Evolutionary conservation across 1,140 invertebrate species (phyloP), one percentile per base, ranked within the genome.

Genomic region (Drosophila ficusphila): DNA sequence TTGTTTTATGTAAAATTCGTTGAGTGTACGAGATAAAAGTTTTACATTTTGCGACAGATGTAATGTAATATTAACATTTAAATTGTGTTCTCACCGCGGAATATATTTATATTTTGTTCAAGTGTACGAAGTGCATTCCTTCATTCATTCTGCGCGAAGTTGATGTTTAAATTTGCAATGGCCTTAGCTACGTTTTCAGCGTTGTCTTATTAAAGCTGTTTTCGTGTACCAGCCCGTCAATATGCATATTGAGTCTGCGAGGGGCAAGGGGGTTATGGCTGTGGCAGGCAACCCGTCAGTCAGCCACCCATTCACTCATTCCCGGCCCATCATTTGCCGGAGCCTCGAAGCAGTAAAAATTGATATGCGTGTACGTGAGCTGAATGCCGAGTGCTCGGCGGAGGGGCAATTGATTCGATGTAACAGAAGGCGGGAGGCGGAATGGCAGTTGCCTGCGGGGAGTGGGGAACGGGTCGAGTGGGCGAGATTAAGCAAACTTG

Each of bases 301-400:
- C 53, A 62, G 53, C 29, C 36, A 60, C 25, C 34, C 53, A 56
- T 29, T 21, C 34, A 33, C 39, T 33, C 65, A 71, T 56, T 62
- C 57, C 31, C 31, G 67, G 60, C 33, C 68, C 77, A 64, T 81
- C 72, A 82, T 81, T 81, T 81, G 78, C 73, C 78, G 82, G 60
- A 73, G 64, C 67, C 61, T 64, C 61, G 58, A 64, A 78, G 61
- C 73, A 86, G 73, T 78, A 86, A 86, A 81, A 85, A 86, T 86
- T 86, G 81, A 86, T 86, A 86, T 65, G 73, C 62, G 73, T 71
- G 81, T 71, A 86, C 81, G 81, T 86, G 81, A 81, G 62, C 42
- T 52, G 77, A 60, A 79, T 79, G 48, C 49, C 34, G 67, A 81
- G 60, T 18, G 38, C 12, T 21, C 48, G 39, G 34, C 33, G 53